Base-by-base conservation (phyloP, 2,113 vertebrate genomes). In the Pachypanchax playfairii region DNA sequence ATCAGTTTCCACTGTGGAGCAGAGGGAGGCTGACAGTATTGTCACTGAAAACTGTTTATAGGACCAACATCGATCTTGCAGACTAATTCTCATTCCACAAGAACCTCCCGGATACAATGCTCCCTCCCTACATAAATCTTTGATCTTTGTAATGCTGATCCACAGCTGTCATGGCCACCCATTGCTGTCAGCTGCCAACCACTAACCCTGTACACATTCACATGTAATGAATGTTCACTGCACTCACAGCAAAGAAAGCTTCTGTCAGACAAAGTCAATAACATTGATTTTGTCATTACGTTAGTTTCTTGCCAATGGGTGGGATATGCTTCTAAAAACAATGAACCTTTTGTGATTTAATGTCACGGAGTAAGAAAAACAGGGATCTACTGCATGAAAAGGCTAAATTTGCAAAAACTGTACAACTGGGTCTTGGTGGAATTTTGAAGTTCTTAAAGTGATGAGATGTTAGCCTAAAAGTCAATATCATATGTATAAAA, bases 21-120 rank as follows among this genome's bases (percentile, higher is more conserved):
- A 33, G 2, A 50, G 20, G 5, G 39, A 12, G 20, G 38, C 10
- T 17, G 39, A 12, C 10, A 48, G 52, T 35, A 58, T 33, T 65
- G 77, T 61, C 73, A 49, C 39, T 72, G 58, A 82, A n/a, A 73
- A 62, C 70, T 53, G 78, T 79, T 79, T 79, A 87, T 69, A 61
- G 74, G 13, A 26, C n/a, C n/a, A n/a, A n/a, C 60, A 87, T 87
- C 65, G 82, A 80, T 81, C 48, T 56, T 36, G 15, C 41, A 59
- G 47, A 61, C 65, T 73, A 51, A 85, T 84, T 84, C 55, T 71
- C 62, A 79, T 82, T 75, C 70, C 50, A 58, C 56, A 52, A 46
- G 39, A 53, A 9, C 57, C 65, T 46, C 43, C 44, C 49, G 3
- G 14, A 70, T 69, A 78, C 51, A 66, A 42, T 24, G 21, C 38